Evolutionary conservation across 2,797 vertebrate species (phyloP), one percentile per base, ranked within the genome.

Genomic region (Botia almorhae): DNA sequence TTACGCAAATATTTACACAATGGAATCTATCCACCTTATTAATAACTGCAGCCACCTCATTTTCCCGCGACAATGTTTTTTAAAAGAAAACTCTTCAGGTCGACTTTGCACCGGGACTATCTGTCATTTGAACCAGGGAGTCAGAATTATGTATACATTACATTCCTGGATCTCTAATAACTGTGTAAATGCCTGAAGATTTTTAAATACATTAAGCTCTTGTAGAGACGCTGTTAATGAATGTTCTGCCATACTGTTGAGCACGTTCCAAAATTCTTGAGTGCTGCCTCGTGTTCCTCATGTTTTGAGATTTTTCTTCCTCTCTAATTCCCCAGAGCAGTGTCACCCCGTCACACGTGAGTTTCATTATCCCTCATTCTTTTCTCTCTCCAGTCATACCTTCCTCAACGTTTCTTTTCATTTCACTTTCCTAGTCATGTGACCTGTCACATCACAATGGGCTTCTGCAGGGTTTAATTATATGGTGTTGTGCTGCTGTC

Each of bases 261-360:
- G 50, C 33, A 43, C 12, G 7, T 26, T 65, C 13, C 56, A 23
- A 26, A 60, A 11, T n/a, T 53, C 4, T 53, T 50, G 46, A 65
- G 46, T 13, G 7, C 19, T 21, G 11, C 14, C 11, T 69, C 1
- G 29, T 78, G 23, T 69, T 61, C 33, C n/a, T 36, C 23, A 11
- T 50, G 14, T 60, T 69, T 60, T 55, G 55, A 85, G 17, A 76
- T 81, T 76, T 88, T 39, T 39, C 36, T 39, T 7, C 7, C 36
- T 88, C 10, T 85, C 16, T 77, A n/a, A 74, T 69, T 82, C 76
- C 81, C 58, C 84, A 95, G 94, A 90, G 88, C 85, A 89, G 14
- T 80, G 87, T 91, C 83, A 88, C 90, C 80, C 90, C 95, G 83
- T 93, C 92, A 87, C 94, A 95, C 90, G 94, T 95, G 93, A 95